Conservation (phyloP, 1,140 invertebrate genomes). For the Sminthurides bifidus region DNA sequence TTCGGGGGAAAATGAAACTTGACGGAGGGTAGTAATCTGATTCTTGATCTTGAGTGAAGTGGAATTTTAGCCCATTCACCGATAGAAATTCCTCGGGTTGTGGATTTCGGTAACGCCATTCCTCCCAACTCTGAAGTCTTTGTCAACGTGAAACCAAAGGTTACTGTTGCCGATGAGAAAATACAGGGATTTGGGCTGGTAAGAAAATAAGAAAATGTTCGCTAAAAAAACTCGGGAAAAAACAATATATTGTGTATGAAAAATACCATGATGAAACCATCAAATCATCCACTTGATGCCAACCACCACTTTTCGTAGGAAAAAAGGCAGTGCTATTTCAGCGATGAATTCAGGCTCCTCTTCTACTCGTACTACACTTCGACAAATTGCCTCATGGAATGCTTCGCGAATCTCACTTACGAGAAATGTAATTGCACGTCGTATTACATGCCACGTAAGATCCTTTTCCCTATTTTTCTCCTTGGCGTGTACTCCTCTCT, state of each 20-base stretch:
- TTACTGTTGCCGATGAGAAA: conserved; percentile 19
- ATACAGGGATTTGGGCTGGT: background rate
- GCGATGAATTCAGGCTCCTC: conserved; percentile 11
- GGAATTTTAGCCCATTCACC: conserved; percentile 15
- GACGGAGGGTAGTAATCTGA: too few relatives aligned
- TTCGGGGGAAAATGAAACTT: too few relatives aligned
- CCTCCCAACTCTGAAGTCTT: conserved; percentile 24
- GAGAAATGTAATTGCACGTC: conserved; percentile 14
- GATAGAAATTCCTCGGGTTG: conserved; percentile 14
- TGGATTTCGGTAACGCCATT: conserved; percentile 22
- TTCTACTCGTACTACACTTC: conserved; percentile 20
- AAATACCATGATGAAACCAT: too few relatives aligned
- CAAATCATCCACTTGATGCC: too few relatives aligned
- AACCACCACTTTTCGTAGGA: background rate
- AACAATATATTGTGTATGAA: too few relatives aligned
- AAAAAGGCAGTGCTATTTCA: conserved; percentile 19
- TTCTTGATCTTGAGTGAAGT: too few relatives aligned
- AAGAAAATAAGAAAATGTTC: too few relatives aligned
- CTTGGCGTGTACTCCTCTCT: too few relatives aligned
- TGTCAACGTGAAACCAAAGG: conserved; percentile 13
- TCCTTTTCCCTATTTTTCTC: background rate
- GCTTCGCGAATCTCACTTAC: conserved; percentile 14
- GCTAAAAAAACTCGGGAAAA: too few relatives aligned
- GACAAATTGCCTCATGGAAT: conserved; percentile 23
- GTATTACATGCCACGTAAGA: conserved; percentile 31